Evolutionary conservation across 92 coral and sea anemone genomes (phyloP), one percentile per base, ranked within the genome.

Genomic region (Zoanthus sociatus): DNA sequence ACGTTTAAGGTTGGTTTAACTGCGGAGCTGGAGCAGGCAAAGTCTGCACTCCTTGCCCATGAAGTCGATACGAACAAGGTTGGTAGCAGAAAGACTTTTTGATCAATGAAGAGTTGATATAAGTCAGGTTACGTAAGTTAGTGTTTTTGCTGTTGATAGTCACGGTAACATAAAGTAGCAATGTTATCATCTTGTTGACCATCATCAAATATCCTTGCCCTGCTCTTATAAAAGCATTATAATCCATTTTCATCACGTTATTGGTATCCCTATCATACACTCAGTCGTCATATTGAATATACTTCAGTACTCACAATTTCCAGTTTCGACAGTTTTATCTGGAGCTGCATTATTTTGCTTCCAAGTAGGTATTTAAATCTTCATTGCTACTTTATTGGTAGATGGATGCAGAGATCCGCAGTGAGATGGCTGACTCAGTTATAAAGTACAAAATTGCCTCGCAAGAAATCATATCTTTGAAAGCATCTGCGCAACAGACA

Each of bases 11-110:
- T 96, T 56, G 87, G 88, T 56, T 84, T 96, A 14, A 82, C 94
- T 56, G 77, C 99, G 32, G 98, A 96, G 71, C 84, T 95, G 82
- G 99, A 96, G 71, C 93, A 96, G 20, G 94, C 97, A 30, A 96
- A 91, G 60, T 90, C 94, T 13, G 93, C 93, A 73, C 91, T 96
- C 55, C 67, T 93, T 20, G 93, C 92, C 55, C 93, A 92, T 71
- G 83, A 91, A 68, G 87, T 93, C 14, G 98, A 93, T 32, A 78
- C 90, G 79, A 77, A 89, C 7, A 91, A 96, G 99, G 99, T 96
- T 77, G 69, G 91, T 56, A 20, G 18, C 14, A 9, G 44, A 54
- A 50, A 50, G 55, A 50, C 42, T 4, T 37, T 37, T 37, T 37
- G 42, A 4, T 37, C 42, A 50, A 3, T 50, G 7, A 9, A 16